Conservation (phyloP, 2,797 vertebrate genomes). For the Amazonetta brasiliensis region DNA sequence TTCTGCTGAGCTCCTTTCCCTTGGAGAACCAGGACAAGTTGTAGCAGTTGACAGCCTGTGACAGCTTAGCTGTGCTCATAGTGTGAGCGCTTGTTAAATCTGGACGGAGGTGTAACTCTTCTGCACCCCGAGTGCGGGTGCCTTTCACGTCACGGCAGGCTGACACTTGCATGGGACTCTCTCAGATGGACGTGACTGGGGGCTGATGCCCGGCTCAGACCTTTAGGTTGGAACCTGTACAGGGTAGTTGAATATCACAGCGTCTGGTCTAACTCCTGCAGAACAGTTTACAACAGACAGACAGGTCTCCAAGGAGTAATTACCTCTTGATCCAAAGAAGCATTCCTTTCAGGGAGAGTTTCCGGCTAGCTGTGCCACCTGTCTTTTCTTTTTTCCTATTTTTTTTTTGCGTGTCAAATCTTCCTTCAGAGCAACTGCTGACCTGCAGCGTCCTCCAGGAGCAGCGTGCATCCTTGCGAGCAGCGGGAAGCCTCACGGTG, state of each 20-base stretch:
- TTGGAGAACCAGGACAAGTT: background rate
- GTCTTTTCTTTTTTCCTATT: background rate
- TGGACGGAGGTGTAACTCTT: background rate
- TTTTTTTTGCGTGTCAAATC: background rate
- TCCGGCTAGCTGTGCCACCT: background rate
- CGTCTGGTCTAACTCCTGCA: background rate
- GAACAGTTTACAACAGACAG: background rate
- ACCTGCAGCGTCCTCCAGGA: background rate
- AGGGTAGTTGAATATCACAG: background rate
- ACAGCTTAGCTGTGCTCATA: background rate
- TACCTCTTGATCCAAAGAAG: background rate
- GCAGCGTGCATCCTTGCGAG: background rate
- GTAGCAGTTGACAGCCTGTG: background rate
- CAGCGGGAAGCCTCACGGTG: background rate
- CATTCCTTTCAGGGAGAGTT: background rate
- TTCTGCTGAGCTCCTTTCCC: background rate
- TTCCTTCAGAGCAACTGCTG: background rate
- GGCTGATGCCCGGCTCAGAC: background rate
- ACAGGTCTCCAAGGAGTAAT: background rate
- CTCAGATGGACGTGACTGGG: background rate
- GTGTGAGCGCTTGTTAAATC: accelerated
- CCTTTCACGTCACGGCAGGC: background rate
- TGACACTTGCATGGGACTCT: background rate
- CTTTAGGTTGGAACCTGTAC: background rate
- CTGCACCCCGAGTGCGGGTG: background rate